A percentile compares a stretch with the other conserved stretches of the same genome.
These are phyloP conservation scores for Panzeria rudis DNA, from an alignment of 2,888 invertebrate species.

Conservation along the genomic window DNA sequence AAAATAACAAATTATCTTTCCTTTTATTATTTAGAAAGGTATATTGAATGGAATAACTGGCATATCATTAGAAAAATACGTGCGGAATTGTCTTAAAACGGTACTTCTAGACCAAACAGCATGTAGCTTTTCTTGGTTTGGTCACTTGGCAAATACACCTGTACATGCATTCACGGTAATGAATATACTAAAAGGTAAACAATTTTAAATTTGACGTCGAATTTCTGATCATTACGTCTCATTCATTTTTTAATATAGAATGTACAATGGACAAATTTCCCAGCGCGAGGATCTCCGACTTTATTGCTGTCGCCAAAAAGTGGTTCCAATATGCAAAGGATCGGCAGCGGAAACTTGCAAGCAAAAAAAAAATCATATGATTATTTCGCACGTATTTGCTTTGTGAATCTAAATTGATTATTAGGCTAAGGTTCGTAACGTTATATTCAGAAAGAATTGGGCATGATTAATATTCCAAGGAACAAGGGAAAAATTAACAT, in stretches of 20 bases:
- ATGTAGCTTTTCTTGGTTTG: slow-evolving; percentile 53
- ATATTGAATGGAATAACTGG: slow-evolving; percentile 47
- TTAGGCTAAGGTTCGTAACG: no score
- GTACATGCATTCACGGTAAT: slow-evolving; percentile 46
- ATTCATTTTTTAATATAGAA: slow-evolving; percentile 44
- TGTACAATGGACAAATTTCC: slow-evolving; percentile 52
- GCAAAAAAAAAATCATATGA: no score
- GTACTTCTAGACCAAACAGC: slow-evolving; percentile 55
- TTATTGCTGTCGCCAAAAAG: slow-evolving; percentile 48
- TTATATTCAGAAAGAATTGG: no score
- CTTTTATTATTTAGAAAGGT: slow-evolving; percentile 41
- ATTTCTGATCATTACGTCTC: slow-evolving; percentile 43
- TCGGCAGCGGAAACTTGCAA: no score
- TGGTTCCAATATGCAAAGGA: slow-evolving; percentile 51
- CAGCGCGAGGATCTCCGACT: slow-evolving; percentile 16
- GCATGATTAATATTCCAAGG: no score
- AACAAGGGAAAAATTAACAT: no score
- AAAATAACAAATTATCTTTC: slow-evolving; percentile 32
- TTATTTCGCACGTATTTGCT: no score
- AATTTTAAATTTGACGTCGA: slow-evolving; percentile 38
- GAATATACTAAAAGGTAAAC: slow-evolving; percentile 56
- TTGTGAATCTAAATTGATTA: no score
- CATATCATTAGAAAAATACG: slow-evolving; percentile 46
- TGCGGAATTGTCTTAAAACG: slow-evolving; percentile 41
- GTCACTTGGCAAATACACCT: slow-evolving; percentile 35